phyloP scores from a whole-genome alignment of 1,140 invertebrate species.

The Eueides isabella region DNA sequence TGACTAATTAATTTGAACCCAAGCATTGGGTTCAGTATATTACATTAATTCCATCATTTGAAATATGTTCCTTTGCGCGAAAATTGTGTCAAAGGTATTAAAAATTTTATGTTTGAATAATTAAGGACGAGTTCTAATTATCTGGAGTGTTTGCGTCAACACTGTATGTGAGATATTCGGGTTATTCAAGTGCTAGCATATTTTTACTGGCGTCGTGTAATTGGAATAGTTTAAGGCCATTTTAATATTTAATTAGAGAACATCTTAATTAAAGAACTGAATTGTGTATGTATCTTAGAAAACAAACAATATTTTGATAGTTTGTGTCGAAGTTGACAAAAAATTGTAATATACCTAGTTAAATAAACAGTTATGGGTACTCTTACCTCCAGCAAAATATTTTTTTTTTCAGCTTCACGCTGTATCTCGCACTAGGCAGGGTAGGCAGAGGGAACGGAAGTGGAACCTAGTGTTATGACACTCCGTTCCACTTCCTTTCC shows the following conservation, averaged over 20 bases:
- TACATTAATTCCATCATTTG: not conserved
- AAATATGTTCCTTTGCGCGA: not conserved
- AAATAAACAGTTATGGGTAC: too few relatives aligned
- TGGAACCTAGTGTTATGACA: too few relatives aligned
- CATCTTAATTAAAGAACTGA: not conserved
- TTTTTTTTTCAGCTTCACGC: too few relatives aligned
- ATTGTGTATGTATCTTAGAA: not conserved
- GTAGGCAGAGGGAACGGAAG: too few relatives aligned
- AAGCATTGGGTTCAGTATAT: too few relatives aligned
- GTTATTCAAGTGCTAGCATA: constrained; percentile 21
- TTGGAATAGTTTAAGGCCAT: constrained; percentile 18
- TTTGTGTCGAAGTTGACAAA: too few relatives aligned
- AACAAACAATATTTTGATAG: too few relatives aligned
- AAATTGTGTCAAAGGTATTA: not conserved
- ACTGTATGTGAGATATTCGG: constrained; percentile 19
- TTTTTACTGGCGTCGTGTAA: constrained; percentile 15
- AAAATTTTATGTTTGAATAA: constrained; percentile 1
- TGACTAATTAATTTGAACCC: constrained; percentile 18
- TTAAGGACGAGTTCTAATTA: constrained; percentile 28
- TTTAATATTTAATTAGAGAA: not conserved
- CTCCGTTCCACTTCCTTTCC: too few relatives aligned
- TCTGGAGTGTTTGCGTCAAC: constrained; percentile 16
- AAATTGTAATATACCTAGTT: too few relatives aligned
- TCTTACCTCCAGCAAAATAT: too few relatives aligned
- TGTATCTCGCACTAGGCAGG: too few relatives aligned